Base-by-base conservation (phyloP, 2,797 vertebrate species). In the Eptatretus atami region DNA sequence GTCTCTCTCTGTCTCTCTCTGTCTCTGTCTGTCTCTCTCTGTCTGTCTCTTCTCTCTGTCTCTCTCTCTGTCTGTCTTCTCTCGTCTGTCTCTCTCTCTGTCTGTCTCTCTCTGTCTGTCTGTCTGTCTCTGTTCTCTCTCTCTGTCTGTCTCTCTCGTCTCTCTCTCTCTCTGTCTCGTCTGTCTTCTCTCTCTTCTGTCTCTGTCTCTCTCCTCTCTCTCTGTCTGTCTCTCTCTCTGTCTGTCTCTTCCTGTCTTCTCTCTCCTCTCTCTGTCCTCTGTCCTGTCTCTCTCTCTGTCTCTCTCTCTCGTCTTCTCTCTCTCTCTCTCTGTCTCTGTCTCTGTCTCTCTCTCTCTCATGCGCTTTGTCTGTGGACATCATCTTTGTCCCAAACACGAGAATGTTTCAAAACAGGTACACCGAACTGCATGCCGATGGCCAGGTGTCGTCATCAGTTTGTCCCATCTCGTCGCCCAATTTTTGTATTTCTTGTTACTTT, bases 161-260 rank as follows among this genome's bases (percentile, higher is more conserved):
- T n/a, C n/a, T n/a, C n/a, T n/a, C n/a, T n/a, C n/a, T n/a, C 55
- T 57, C 13, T 57, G 54, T 57, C 54, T 57, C 54, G 54, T 57
- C 54, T 57, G 13, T 57, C n/a, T 2, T 57, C 13, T 57, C 2
- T 57, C 54, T 57, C 54, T 57, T 57, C 2, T 57, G n/a, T 14
- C 13, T 13, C 13, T 14, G 2, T 14, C 2, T 14, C 13, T 13
- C 2, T 14, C 54, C n/a, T n/a, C n/a, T n/a, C n/a, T n/a, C n/a
- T 14, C 54, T 13, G 13, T 13, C 15, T 15, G 3, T 15, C n/a
- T n/a, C n/a, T n/a, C n/a, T n/a, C 13, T 13, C 54, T n/a, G n/a
- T 13, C 13, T 15, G 15, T 14, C 13, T 15, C 15, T 13, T n/a
- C n/a, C n/a, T n/a, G 54, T 57, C 13, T 57, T 60, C 54, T 57